Percentiles rank a stretch among this genome's conserved stretches.
phyloP scores from a whole-genome alignment of 2,888 invertebrate species.

The Apotomis turbidana region DNA sequence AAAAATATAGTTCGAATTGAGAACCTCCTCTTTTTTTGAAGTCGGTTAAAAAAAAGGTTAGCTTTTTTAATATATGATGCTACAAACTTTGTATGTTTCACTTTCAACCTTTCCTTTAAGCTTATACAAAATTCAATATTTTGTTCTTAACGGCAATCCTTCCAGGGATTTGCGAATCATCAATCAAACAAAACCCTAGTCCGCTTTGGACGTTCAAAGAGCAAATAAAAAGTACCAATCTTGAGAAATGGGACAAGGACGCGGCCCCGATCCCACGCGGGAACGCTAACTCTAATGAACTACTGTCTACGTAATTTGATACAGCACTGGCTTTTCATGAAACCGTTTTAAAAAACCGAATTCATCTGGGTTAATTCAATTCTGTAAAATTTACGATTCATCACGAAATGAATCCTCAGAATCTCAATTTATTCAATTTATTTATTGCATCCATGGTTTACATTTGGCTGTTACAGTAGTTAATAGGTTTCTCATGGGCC shows the following conservation, averaged over 20 bases:
- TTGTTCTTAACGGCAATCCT: slow-evolving; percentile 13
- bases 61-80: too few relatives aligned
- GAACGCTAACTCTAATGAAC: slow-evolving; percentile 51
- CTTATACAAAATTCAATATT: slow-evolving; percentile 7
- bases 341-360: slow-evolving; percentile 15
- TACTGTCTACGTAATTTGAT: slow-evolving; percentile 40
- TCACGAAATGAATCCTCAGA: too few relatives aligned
- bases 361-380: slow-evolving; percentile 21
- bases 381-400: neutral
- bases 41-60: too few relatives aligned
- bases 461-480: too few relatives aligned
- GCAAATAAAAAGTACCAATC: slow-evolving; percentile 78
- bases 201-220: slow-evolving; percentile 66
- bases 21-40: too few relatives aligned
- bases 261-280: slow-evolving; percentile 71
- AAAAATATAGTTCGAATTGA: too few relatives aligned
- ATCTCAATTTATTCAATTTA: too few relatives aligned
- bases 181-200: slow-evolving; percentile 52
- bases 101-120: slow-evolving; percentile 2
- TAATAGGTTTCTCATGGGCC: too few relatives aligned
- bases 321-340: slow-evolving; percentile 31
- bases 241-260: slow-evolving; percentile 77
- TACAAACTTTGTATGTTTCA: too few relatives aligned
- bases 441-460: too few relatives aligned
- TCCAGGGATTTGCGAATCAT: slow-evolving; percentile 44